A percentile compares a stretch with the other conserved stretches of the same genome.
Conservation (phyloP, 2,797 vertebrate species). For the Lepilemur septentrionalis region DNA sequence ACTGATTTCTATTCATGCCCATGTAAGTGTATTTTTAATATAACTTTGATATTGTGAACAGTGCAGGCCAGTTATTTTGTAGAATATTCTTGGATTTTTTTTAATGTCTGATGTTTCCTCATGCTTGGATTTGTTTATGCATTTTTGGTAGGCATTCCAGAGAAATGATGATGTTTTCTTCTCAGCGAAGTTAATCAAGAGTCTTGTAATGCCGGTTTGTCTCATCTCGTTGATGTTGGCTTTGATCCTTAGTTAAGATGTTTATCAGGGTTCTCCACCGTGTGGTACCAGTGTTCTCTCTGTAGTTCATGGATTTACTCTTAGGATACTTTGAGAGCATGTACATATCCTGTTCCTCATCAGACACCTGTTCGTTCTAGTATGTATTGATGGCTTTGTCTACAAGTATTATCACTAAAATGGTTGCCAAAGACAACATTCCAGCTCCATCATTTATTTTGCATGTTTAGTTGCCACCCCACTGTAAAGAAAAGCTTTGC, state of each 20-base stretch:
- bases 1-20: not conserved
- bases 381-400: not conserved
- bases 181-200: not conserved
- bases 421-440: not conserved
- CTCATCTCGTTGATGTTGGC: not conserved
- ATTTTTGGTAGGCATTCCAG: not conserved
- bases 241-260: not conserved
- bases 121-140: not conserved
- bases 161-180: not conserved
- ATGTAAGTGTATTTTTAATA: not conserved
- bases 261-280: not conserved
- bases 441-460: not conserved
- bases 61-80: not conserved
- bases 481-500: not conserved
- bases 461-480: not conserved
- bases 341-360: not conserved
- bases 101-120: not conserved
- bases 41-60: not conserved
- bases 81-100: not conserved
- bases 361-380: not conserved
- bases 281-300: not conserved
- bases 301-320: not conserved
- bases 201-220: not conserved
- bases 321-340: not conserved
- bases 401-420: not conserved